Percentiles rank a stretch among this genome's conserved stretches.
Evolutionary conservation across 2,797 vertebrate genomes (phyloP).

Genomic region (Pangasius larnaudii): DNA sequence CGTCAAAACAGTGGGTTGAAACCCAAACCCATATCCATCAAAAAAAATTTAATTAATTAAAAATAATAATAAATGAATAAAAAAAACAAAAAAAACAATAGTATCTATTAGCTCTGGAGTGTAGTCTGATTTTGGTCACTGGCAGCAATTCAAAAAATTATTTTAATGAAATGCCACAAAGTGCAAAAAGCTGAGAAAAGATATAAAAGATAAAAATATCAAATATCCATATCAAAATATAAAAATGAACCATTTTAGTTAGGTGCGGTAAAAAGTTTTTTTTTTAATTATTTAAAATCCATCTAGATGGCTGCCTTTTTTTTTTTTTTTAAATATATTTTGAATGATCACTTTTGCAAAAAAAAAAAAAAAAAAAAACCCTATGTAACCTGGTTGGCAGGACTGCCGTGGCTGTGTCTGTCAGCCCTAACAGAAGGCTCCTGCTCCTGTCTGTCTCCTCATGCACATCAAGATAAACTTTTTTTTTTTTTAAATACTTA

Average conservation of each 20-base stretch:
- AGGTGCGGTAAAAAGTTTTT: no score
- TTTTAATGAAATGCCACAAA: not conserved
- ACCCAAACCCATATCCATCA: not conserved
- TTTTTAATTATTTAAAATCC: no score
- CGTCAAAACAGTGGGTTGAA: not conserved
- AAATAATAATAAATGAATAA: no score
- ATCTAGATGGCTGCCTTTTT: no score
- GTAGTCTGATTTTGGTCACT: not conserved
- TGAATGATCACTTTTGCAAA: no score
- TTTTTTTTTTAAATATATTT: no score
- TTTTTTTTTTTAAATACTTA: not conserved
- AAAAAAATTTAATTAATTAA: not conserved
- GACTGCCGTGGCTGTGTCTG: not conserved
- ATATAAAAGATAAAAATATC: not conserved
- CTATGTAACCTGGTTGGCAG: no score
- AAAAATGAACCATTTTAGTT: no score
- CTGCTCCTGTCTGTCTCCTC: not conserved
- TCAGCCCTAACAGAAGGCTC: not conserved
- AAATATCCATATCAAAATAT: no score
- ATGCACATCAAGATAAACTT: not conserved
- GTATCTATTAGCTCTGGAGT: not conserved
- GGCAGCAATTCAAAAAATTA: not conserved
- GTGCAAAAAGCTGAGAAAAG: not conserved
- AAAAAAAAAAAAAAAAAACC: no score
- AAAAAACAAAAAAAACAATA: no score